Evolutionary conservation across 2,888 invertebrate genomes (phyloP).

Genomic region (Pandemis heparana): DNA sequence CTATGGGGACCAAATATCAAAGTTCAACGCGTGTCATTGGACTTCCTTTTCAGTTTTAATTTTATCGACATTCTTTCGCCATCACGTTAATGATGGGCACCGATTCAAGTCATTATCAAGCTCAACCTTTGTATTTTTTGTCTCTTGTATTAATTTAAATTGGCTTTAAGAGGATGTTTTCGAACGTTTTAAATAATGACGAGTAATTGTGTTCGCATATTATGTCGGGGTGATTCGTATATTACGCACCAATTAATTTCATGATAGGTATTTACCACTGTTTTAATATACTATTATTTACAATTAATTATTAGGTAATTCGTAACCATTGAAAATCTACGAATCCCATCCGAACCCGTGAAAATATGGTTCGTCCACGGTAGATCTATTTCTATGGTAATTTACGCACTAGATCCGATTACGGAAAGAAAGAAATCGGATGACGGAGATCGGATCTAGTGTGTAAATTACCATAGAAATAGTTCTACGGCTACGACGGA

Average conservation of each 20-base stretch:
- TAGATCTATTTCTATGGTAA: too few relatives aligned
- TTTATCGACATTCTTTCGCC: slow-evolving; percentile 62
- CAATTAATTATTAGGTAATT: background rate
- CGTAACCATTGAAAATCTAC: too few relatives aligned
- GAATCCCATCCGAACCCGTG: too few relatives aligned
- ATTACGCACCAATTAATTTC: background rate
- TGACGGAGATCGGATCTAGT: too few relatives aligned
- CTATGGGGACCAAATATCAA: background rate
- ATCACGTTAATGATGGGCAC: slow-evolving; percentile 51
- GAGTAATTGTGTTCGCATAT: slow-evolving; percentile 20
- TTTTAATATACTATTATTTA: slow-evolving; percentile 3
- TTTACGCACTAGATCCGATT: too few relatives aligned
- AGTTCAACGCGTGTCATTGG: slow-evolving; percentile 27
- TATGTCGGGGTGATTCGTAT: background rate
- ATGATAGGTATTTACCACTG: background rate
- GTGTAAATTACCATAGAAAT: too few relatives aligned
- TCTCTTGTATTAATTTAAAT: slow-evolving; percentile 38
- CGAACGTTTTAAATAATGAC: slow-evolving; percentile 35
- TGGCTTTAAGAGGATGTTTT: slow-evolving; percentile 13
- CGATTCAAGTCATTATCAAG: slow-evolving; percentile 54
- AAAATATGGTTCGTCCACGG: too few relatives aligned
- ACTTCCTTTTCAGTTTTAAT: slow-evolving; percentile 50
- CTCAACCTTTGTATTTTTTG: slow-evolving; percentile 39
- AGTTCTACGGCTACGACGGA: too few relatives aligned
- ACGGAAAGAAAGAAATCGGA: too few relatives aligned